These are phyloP conservation scores for Takifugu ocellatus DNA, from an alignment of 2,797 vertebrate species.

Conservation along the genomic window DNA sequence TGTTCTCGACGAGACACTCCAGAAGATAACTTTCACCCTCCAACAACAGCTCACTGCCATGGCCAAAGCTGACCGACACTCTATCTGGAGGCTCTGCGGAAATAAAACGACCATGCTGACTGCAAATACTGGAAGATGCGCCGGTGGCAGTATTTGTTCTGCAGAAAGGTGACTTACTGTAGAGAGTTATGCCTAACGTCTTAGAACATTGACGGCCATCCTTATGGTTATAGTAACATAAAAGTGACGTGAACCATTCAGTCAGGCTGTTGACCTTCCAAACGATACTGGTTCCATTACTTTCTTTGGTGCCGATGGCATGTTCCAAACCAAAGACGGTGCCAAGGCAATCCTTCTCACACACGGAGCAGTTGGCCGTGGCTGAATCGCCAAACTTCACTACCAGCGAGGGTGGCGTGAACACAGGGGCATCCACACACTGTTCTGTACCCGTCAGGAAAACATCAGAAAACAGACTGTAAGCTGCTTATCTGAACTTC, in stretches of 20 bases:
- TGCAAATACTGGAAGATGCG: too few species aligned
- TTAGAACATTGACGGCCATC: background rate
- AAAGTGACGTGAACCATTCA: background rate
- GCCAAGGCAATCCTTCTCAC: fast-evolving
- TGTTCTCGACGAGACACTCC: slow-evolving; percentile 35
- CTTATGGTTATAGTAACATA: background rate
- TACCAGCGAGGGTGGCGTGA: slow-evolving; percentile 27
- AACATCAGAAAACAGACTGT: background rate
- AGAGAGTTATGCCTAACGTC: slow-evolving; percentile 2
- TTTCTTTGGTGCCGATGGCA: fast-evolving
- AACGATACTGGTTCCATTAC: fast-evolving
- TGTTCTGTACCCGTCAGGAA: background rate
- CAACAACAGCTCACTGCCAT: slow-evolving; percentile 29
- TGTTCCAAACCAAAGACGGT: fast-evolving
- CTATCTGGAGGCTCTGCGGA: slow-evolving; percentile 53
- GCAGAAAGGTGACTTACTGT: slow-evolving; percentile 36
- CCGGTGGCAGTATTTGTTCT: background rate
- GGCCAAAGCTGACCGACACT: slow-evolving; percentile 38
- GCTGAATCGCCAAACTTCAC: slow-evolving; percentile 11
- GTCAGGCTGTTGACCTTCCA: slow-evolving; percentile 23
- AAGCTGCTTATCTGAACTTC: too few species aligned
- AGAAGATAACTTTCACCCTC: slow-evolving; percentile 35
- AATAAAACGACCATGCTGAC: background rate
- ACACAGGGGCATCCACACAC: slow-evolving; percentile 21
- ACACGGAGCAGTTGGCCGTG: slow-evolving; percentile 13